phyloP scores from a whole-genome alignment of 2,888 invertebrate genomes.

The Drosophila paranaensis region DNA sequence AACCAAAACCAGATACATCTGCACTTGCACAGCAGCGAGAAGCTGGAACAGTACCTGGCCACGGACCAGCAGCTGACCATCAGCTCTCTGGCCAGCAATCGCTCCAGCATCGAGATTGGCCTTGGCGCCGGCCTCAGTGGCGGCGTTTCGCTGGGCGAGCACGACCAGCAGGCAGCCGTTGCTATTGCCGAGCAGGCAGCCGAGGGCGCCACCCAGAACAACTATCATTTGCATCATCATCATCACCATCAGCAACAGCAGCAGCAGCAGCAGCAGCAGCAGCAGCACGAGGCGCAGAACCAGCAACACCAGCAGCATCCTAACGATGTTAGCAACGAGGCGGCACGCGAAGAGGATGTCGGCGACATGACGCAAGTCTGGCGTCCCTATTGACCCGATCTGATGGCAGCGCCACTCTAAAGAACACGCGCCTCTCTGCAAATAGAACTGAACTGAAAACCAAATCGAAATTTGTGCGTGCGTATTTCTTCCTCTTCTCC shows the following conservation, averaged over 20 bases:
- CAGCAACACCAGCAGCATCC: conserved; percentile 32
- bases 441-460: conserved; percentile 78
- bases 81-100: conserved; percentile 85
- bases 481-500: background rate
- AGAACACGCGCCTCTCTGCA: conserved; percentile 68
- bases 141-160: conserved; percentile 66
- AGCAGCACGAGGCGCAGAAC: conserved; percentile 80
- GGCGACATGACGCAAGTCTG: conserved; percentile 87
- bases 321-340: conserved; percentile 48
- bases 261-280: conserved; percentile 44
- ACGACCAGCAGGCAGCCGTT: conserved; percentile 68
- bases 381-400: conserved; percentile 89
- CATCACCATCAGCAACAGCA: conserved; percentile 35
- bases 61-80: conserved; percentile 86
- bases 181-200: conserved; percentile 44
- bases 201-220: conserved; percentile 46
- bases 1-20: conserved; percentile 95
- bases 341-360: conserved; percentile 79
- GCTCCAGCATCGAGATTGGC: conserved; percentile 87
- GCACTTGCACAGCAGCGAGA: conserved; percentile 89
- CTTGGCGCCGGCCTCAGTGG: conserved; percentile 72
- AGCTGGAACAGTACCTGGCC: conserved; percentile 88
- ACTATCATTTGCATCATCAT: conserved; percentile 64
- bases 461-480: conserved; percentile 14
- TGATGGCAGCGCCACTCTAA: conserved; percentile 28